phyloP scores from a whole-genome alignment of 2,113 vertebrate genomes.

The Arothron firmamentum region DNA sequence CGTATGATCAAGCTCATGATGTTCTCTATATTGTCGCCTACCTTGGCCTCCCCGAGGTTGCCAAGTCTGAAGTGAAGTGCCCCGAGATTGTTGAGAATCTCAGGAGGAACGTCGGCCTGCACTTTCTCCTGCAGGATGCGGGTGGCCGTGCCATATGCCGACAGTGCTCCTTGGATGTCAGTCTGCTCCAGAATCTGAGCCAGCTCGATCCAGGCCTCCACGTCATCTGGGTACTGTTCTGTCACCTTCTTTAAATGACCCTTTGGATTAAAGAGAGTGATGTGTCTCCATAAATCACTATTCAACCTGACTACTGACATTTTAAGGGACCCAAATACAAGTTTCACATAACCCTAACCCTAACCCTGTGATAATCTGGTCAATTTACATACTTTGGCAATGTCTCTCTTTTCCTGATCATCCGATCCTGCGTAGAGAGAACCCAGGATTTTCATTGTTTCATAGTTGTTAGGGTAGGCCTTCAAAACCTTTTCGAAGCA shows the following conservation, averaged over 20 bases:
- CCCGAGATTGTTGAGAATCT: slow-evolving; percentile 97
- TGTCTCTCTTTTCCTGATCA: slow-evolving; percentile 96
- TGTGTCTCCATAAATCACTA: neutral
- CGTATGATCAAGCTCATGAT: neutral
- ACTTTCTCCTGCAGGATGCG: slow-evolving; percentile 98
- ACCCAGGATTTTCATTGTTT: slow-evolving; percentile 99
- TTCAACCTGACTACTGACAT: neutral
- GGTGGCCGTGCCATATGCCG: slow-evolving; percentile 96
- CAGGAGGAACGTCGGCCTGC: slow-evolving; percentile 95
- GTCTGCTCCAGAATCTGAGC: slow-evolving; percentile 98
- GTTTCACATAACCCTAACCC: too few species aligned
- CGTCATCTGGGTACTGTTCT: slow-evolving; percentile 96
- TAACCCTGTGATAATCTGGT: too few species aligned
- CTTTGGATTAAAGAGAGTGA: slow-evolving; percentile 63
- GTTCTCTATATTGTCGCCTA: slow-evolving; percentile 40
- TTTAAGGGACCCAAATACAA: too few species aligned
- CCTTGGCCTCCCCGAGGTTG: slow-evolving; percentile 96
- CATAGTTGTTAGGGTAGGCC: slow-evolving; percentile 98
- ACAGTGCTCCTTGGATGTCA: slow-evolving; percentile 95
- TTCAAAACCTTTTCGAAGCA: slow-evolving; percentile 99
- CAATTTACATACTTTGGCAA: slow-evolving; percentile 84
- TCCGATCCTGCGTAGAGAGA: slow-evolving; percentile 96
- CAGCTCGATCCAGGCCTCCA: slow-evolving; percentile 98
- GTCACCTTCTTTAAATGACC: slow-evolving; percentile 98
- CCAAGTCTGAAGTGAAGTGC: slow-evolving; percentile 97